A percentile compares a stretch with the other conserved stretches of the same genome.
Evolutionary conservation across 2,113 vertebrate species (phyloP).

Genomic region (Protomyctophum bolini): DNA sequence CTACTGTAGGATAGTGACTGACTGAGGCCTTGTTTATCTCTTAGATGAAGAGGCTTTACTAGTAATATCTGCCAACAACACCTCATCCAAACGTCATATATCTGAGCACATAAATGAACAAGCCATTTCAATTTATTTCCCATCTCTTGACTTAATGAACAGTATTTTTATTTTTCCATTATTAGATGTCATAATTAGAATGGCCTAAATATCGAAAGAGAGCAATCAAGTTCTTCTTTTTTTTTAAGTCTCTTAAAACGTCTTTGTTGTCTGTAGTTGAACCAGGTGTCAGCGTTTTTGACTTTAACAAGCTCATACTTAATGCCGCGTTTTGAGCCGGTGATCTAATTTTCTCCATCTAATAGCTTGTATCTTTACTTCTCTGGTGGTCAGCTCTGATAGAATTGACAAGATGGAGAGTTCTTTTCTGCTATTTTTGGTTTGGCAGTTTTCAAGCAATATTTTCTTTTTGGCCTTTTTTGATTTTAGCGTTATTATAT

Average conservation of each 20-base stretch:
- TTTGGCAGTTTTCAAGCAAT: conserved; percentile 76
- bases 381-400: conserved; percentile 52
- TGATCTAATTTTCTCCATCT: conserved; percentile 63
- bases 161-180: conserved; percentile 51
- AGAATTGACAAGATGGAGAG: conserved; percentile 50
- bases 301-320: conserved; percentile 43
- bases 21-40: conserved; percentile 78
- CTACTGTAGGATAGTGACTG: conserved; percentile 75
- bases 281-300: conserved; percentile 42
- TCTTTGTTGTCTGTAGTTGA: conserved; percentile 42
- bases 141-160: conserved; percentile 60
- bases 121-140: conserved; percentile 79
- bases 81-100: conserved; percentile 76
- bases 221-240: conserved; percentile 23
- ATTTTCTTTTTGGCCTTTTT: conserved; percentile 61
- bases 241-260: not conserved
- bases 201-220: conserved; percentile 60
- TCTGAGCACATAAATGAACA: conserved; percentile 80
- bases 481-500: conserved; percentile 66
- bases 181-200: conserved; percentile 55
- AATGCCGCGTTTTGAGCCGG: conserved; percentile 48
- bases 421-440: conserved; percentile 59
- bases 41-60: conserved; percentile 76
- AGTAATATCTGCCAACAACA: conserved; percentile 80
- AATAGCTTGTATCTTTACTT: conserved; percentile 52